Conservation (phyloP, 2,888 invertebrate species). For the Tortricodes alternella region DNA sequence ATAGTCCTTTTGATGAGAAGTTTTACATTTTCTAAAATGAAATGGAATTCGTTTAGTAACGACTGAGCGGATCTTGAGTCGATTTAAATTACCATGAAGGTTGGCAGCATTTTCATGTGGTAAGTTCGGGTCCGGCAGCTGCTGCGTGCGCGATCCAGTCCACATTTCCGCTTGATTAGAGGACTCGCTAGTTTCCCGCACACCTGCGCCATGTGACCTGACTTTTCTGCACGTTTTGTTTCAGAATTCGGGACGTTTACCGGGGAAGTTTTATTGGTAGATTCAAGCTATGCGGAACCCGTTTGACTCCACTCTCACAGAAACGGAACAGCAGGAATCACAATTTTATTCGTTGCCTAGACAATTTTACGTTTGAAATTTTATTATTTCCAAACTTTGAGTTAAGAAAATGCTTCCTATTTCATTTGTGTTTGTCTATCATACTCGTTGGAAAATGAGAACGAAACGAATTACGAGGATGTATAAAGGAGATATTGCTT, state of each 20-base stretch:
- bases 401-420: conserved; percentile 6
- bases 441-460: conserved; percentile 51
- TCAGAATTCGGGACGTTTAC: conserved; percentile 59
- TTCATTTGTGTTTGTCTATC: conserved; percentile 44
- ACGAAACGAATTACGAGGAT: conserved; percentile 61
- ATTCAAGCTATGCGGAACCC: conserved; percentile 62
- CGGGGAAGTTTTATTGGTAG: conserved; percentile 68
- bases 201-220: conserved; percentile 68
- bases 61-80: conserved; percentile 45
- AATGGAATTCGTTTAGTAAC: conserved; percentile 32
- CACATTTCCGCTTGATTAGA: conserved; percentile 79
- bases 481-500: conserved; percentile 72
- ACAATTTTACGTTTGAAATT: conserved; percentile 27
- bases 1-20: conserved; percentile 4
- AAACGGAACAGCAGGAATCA: conserved; percentile 42
- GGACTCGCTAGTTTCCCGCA: conserved; percentile 61
- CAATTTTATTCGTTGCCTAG: conserved; percentile 24
- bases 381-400: conserved; percentile 13
- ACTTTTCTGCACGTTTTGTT: conserved; percentile 73
- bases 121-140: conserved; percentile 40
- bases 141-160: conserved; percentile 41
- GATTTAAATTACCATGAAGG: conserved; percentile 38
- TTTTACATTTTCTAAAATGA: conserved; percentile 4
- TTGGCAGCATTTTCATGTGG: conserved; percentile 34
- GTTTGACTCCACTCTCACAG: conserved; percentile 57